phyloP scores from a whole-genome alignment of 92 coral and sea anemone genomes.

The Metridium senile region DNA sequence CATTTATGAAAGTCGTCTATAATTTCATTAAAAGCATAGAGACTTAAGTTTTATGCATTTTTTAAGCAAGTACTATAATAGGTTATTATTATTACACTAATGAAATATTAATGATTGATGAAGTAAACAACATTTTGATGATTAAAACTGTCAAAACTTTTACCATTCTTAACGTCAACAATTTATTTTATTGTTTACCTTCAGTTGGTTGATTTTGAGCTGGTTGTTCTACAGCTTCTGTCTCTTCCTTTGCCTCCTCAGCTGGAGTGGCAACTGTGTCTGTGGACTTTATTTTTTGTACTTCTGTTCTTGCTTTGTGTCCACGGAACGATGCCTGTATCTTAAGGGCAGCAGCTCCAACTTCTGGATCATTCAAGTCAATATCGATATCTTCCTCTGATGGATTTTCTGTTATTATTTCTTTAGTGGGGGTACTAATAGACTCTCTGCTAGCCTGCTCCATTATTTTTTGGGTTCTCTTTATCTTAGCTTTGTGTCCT shows the following conservation, averaged over 20 bases:
- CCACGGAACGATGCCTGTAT: slow-evolving; percentile 96
- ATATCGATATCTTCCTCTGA: slow-evolving; percentile 37
- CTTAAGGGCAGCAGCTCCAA: slow-evolving; percentile 73
- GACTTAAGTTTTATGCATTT: too few species aligned
- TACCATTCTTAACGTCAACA: too few species aligned
- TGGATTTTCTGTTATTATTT: slow-evolving; percentile 16
- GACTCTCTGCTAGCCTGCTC: slow-evolving; percentile 53
- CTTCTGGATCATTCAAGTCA: slow-evolving; percentile 76
- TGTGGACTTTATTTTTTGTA: slow-evolving; percentile 52
- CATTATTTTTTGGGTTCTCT: slow-evolving; percentile 59
- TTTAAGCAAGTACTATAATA: too few species aligned
- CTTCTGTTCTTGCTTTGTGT: slow-evolving; percentile 79
- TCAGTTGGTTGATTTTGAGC: slow-evolving; percentile 22
- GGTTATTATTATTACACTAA: too few species aligned
- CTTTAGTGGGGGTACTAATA: not conserved
- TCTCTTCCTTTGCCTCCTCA: slow-evolving; percentile 15
- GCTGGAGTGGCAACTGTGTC: slow-evolving; percentile 41
- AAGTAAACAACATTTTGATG: too few species aligned
- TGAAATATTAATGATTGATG: too few species aligned
- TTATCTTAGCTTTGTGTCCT: slow-evolving; percentile 56
- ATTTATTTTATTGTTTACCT: not conserved
- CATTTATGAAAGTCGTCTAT: too few species aligned
- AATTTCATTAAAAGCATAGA: too few species aligned
- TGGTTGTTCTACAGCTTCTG: not conserved
- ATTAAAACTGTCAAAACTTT: too few species aligned